A percentile compares a stretch with the other conserved stretches of the same genome.
Conservation (phyloP, 1,140 invertebrate species). For the Halictus rubicundus region DNA sequence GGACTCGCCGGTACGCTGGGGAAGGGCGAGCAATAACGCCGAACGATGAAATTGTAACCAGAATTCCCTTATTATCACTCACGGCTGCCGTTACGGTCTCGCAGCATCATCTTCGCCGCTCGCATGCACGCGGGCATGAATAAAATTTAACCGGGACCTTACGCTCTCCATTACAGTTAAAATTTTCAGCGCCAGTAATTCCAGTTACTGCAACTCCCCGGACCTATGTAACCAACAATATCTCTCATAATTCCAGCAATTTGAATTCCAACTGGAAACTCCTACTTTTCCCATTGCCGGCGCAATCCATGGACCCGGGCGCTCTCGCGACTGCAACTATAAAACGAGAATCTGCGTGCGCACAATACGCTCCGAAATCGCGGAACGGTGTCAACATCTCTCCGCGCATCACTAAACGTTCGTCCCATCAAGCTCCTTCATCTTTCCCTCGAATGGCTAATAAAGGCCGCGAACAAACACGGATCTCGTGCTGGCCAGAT, state of each 20-base stretch:
- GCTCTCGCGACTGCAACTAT: background rate
- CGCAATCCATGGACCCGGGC: background rate
- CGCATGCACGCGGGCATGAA: background rate
- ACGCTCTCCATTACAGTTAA: slow-evolving; percentile 3
- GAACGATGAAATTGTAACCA: background rate
- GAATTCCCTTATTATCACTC: slow-evolving; percentile 6
- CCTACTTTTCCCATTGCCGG: slow-evolving; percentile 1
- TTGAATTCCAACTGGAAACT: slow-evolving; percentile 6
- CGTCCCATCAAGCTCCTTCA: background rate
- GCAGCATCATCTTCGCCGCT: background rate
- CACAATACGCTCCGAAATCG: slow-evolving; percentile 1
- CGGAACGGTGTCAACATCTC: slow-evolving; percentile 5
- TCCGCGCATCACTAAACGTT: background rate
- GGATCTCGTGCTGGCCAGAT: background rate
- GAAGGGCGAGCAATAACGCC: too few relatives aligned
- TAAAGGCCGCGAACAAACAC: background rate
- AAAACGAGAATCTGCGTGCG: background rate
- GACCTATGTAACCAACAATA: background rate
- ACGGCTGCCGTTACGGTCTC: background rate
- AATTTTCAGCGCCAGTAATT: slow-evolving; percentile 2
- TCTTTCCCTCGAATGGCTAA: background rate
- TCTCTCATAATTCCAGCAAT: slow-evolving; percentile 6
- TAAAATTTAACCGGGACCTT: slow-evolving; percentile 6
- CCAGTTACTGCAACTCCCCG: slow-evolving; percentile 1
- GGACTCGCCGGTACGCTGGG: too few relatives aligned